Conservation (phyloP, 2,888 invertebrate species). For the Parnassius orleans region DNA sequence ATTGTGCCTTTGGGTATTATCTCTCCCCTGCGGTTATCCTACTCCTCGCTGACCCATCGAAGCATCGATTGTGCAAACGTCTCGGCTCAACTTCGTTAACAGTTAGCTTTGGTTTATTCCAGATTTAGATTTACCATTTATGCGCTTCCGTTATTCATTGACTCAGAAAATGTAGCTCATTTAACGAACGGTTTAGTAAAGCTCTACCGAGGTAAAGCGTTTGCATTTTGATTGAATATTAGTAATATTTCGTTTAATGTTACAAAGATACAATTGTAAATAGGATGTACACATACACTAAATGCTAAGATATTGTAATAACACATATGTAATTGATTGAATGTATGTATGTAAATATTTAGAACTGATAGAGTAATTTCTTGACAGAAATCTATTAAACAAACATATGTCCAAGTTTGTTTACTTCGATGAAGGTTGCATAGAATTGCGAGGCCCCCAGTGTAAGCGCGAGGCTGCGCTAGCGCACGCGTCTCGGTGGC, state of each 20-base stretch:
- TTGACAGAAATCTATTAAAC: conserved; percentile 40
- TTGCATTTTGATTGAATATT: no score
- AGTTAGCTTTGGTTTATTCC: conserved; percentile 20
- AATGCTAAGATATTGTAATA: no score
- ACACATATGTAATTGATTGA: no score
- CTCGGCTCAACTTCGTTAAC: conserved; percentile 21
- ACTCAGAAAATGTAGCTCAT: background rate
- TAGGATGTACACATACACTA: no score
- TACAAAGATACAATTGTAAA: no score
- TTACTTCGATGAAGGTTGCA: conserved; percentile 78
- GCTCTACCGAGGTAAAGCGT: no score
- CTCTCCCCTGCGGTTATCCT: conserved; percentile 46
- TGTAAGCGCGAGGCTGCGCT: conserved; percentile 75
- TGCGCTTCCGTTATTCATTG: conserved; percentile 13
- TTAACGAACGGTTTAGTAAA: background rate
- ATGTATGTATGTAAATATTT: no score
- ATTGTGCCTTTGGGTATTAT: conserved; percentile 48
- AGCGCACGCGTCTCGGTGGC: conserved; percentile 78
- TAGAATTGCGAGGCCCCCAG: conserved; percentile 77
- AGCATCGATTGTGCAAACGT: conserved; percentile 26
- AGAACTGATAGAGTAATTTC: conserved; percentile 24
- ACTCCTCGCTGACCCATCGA: conserved; percentile 36
- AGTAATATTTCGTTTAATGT: no score
- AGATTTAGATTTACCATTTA: conserved; percentile 18
- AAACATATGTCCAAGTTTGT: conserved; percentile 65